phyloP scores from a whole-genome alignment of 2,888 invertebrate genomes.

The Desoria tigrina region DNA sequence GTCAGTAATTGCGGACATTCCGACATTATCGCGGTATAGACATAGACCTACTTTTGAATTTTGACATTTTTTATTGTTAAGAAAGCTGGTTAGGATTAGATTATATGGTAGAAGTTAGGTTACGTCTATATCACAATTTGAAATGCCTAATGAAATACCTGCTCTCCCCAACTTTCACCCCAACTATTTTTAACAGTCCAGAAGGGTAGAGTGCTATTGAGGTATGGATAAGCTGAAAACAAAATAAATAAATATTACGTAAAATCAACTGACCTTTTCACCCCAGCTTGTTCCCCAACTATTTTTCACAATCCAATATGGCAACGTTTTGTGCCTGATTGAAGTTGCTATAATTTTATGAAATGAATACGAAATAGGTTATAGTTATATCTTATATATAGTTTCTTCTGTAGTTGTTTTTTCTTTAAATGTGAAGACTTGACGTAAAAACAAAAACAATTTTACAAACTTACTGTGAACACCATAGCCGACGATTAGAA shows the following conservation, averaged over 20 bases:
- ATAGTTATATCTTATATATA: neutral
- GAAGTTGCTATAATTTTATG: constrained; percentile 46
- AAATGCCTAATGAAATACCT: constrained; percentile 56
- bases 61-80: too few relatives aligned
- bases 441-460: neutral
- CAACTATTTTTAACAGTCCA: constrained; percentile 96
- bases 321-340: constrained; percentile 55
- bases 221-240: constrained; percentile 72
- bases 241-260: constrained; percentile 40
- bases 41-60: too few relatives aligned
- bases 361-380: constrained; percentile 5
- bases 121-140: too few relatives aligned
- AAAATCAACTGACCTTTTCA: constrained; percentile 58
- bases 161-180: constrained; percentile 88
- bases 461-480: constrained; percentile 65
- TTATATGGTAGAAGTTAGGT: too few relatives aligned
- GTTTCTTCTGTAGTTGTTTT: too few relatives aligned
- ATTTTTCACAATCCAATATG: constrained; percentile 62
- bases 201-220: constrained; percentile 78
- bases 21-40: too few relatives aligned
- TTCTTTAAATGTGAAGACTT: neutral
- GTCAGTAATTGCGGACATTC: too few relatives aligned
- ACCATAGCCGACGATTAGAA: constrained; percentile 92
- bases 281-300: constrained; percentile 61
- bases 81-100: too few relatives aligned